Evolutionary conservation across 1,140 invertebrate species (phyloP), one percentile per base, ranked within the genome.

Genomic region (Zophobas atratus): DNA sequence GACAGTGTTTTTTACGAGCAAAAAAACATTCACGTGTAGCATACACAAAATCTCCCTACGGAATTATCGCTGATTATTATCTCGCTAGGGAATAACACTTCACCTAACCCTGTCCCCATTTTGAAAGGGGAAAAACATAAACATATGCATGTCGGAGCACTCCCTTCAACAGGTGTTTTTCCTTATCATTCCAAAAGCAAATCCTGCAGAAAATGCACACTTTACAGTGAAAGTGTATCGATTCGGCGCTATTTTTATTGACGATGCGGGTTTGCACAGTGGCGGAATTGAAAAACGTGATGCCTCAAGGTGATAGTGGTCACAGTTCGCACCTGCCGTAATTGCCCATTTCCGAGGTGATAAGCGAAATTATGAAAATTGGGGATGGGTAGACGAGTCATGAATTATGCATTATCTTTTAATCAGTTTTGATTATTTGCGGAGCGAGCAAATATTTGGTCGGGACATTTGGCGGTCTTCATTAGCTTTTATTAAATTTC

Each of bases 391-490:
- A 3, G 3, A 8, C 43, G 3, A 8, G 43, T 46, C 43, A 46
- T 46, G 43, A 46, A 46, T 46, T 4, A 46, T 46, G 3, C 43
- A 46, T 46, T 46, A 3, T 46, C 3, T 46, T 46, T 46, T 46
- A 46, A 46, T 46, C 43, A 46, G 43, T 46, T 46, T 46, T 46
- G 43, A 46, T 46, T 46, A 46, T 46, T 46, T 46, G 43, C 43
- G 43, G 8, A 8, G 3, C 3, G 43, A 4, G 43, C 43, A 46
- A 46, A 46, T 46, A 46, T 46, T 46, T 46, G 8, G 3, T 46
- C 43, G 43, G 3, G 8, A 46, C 43, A 46, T 46, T 46, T 46
- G 43, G 3, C 43, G 43, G 3, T 4, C 43, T 46, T 46, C 43
- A 46, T 46, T 8, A 46, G 3, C 3, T 46, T 46, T 46, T 46